These are phyloP conservation scores for Rhamnusium bicolor DNA, from an alignment of 2,888 invertebrate genomes.

Conservation along the genomic window DNA sequence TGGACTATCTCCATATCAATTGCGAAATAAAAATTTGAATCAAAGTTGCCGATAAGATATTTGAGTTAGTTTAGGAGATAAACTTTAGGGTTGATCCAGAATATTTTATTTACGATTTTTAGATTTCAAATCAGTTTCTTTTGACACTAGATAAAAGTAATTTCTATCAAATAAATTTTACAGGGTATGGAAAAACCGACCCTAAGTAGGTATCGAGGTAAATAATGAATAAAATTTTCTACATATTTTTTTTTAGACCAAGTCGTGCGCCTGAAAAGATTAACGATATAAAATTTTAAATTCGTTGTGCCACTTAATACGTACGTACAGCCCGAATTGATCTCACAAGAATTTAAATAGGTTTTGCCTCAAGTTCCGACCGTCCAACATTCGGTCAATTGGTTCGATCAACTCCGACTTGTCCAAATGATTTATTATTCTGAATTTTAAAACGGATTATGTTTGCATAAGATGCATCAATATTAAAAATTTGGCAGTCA, in stretches of 20 bases:
- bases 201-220: not conserved
- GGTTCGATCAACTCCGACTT: conserved; percentile 22
- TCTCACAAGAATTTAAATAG: not conserved
- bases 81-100: no score
- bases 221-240: not conserved
- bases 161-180: no score
- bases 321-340: not conserved
- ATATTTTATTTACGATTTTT: no score
- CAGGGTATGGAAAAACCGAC: no score
- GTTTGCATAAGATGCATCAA: conserved; percentile 51
- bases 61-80: no score
- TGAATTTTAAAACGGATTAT: conserved; percentile 39
- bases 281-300: not conserved
- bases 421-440: conserved; percentile 42
- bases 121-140: no score
- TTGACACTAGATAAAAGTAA: no score
- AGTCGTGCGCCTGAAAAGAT: not conserved
- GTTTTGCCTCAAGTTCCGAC: not conserved
- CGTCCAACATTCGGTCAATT: not conserved
- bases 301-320: not conserved
- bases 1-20: no score
- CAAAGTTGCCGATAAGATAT: no score
- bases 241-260: not conserved
- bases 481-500: conserved; percentile 57
- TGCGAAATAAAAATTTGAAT: no score